These are phyloP conservation scores for Agapetus fuscipes DNA, from an alignment of 2,888 invertebrate genomes.

Conservation along the genomic window DNA sequence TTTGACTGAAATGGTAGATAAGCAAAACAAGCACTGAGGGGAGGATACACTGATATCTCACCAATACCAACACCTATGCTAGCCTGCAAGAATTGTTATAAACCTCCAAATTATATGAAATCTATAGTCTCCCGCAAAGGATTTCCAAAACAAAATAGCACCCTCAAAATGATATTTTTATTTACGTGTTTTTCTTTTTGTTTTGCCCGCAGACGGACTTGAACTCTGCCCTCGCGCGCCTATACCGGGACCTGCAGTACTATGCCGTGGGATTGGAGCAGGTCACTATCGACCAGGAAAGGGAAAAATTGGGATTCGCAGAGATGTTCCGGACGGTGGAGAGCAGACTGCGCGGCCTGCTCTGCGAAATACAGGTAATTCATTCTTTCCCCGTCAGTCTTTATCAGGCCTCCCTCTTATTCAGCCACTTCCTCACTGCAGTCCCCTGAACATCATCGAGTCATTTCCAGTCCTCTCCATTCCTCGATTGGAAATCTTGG, in stretches of 20 bases:
- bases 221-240: conserved; percentile 26
- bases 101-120: conserved; percentile 3
- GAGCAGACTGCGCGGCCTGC: conserved; percentile 29
- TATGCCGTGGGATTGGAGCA: conserved; percentile 35
- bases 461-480: too few relatives aligned
- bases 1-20: too few relatives aligned
- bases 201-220: conserved; percentile 23
- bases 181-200: conserved; percentile 2
- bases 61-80: too few relatives aligned
- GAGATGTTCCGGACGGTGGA: conserved; percentile 30
- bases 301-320: conserved; percentile 23
- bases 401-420: too few relatives aligned
- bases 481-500: too few relatives aligned
- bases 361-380: conserved; percentile 21
- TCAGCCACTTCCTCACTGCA: neutral
- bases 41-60: too few relatives aligned
- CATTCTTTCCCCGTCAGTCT: too few relatives aligned
- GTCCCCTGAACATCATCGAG: too few relatives aligned
- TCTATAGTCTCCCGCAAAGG: too few relatives aligned
- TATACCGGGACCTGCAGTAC: conserved; percentile 32
- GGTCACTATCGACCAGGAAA: conserved; percentile 30
- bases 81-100: too few relatives aligned
- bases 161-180: neutral
- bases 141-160: neutral
- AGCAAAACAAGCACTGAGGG: too few relatives aligned